Base-by-base conservation (phyloP, 1,140 invertebrate genomes). In the Zaprionus taronus region DNA sequence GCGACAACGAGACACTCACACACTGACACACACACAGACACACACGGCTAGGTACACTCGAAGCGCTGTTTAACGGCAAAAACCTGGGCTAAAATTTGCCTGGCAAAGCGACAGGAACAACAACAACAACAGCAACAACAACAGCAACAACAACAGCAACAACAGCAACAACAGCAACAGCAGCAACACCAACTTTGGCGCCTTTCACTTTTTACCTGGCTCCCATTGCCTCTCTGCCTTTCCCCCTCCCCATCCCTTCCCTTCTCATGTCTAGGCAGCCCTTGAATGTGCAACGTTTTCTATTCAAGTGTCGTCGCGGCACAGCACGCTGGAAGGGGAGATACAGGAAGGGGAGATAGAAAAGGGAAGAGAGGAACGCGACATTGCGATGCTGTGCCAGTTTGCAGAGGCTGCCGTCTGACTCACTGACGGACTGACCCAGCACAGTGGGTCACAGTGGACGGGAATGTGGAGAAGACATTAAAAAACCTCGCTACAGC, bases 171-270 rank as follows among this genome's bases (percentile, higher is more conserved):
- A 17, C 55, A 87, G 75, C 83, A 68, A 61, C 49, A 81, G 9
- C 28, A 57, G n/a, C 28, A 57, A 31, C 55, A 87, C 77, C 83
- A 75, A 70, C 66, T 89, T 80, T 79, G 73, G 66, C 65, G 75
- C 75, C 78, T 90, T 89, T 84, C 84, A 83, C 79, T 90, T 89
- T 90, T 81, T 76, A 89, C 85, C 84, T 83, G 80, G 14, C 44
- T 22, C 51, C 22, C 49, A 36, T 41, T 55, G 51, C 63, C 34
- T 17, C 41, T 5, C 41, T 15, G 26, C 26, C n/a, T 44, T 1
- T 15, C 41, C 41, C 15, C n/a, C 26, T n/a, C 20, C 20, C 55
- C 5, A n/a, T 20, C 20, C 38, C 12, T 28, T 41, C 4, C 24
- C 26, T 20, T 31, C 51, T 24, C 31, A 20, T 36, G 49, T 24